Percentiles rank a stretch among this genome's conserved stretches.
These are phyloP conservation scores for Erpobdella octoculata DNA, from an alignment of 2,888 invertebrate genomes.

Conservation along the genomic window DNA sequence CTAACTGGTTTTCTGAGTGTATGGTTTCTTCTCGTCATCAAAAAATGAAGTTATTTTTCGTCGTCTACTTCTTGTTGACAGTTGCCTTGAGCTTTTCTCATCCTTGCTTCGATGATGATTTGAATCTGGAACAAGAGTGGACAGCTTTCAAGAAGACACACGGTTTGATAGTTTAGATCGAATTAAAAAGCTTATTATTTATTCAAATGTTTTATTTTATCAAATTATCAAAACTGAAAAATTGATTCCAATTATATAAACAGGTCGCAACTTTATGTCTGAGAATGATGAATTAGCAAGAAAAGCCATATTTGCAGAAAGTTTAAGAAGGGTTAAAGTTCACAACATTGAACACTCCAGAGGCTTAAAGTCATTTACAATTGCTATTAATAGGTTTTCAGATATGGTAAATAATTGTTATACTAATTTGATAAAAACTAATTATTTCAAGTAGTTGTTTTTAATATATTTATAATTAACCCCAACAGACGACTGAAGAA, in stretches of 20 bases:
- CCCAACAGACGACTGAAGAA: neutral
- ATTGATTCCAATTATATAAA: too few relatives aligned
- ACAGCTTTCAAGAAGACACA: neutral
- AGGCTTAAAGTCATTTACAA: conserved; percentile 12
- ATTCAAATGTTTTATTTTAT: neutral
- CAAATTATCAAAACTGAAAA: neutral
- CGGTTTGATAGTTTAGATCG: neutral
- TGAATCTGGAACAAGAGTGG: neutral
- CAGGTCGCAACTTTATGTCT: neutral
- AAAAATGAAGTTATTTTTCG: neutral
- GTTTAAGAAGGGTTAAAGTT: conserved; percentile 8
- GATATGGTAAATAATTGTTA: conserved; percentile 16
- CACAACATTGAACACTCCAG: conserved; percentile 14
- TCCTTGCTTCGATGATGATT: neutral
- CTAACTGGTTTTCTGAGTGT: too few relatives aligned
- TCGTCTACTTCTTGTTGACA: neutral
- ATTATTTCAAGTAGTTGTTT: too few relatives aligned
- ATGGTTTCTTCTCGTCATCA: too few relatives aligned
- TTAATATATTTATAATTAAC: too few relatives aligned
- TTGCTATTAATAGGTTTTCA: conserved; percentile 10
- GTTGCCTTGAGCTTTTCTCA: neutral
- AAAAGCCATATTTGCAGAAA: conserved; percentile 17
- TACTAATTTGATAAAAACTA: neutral
- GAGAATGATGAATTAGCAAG: neutral
- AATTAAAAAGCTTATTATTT: neutral